These are phyloP conservation scores for Amphipoea oculea DNA, from an alignment of 2,888 invertebrate species.

Conservation along the genomic window DNA sequence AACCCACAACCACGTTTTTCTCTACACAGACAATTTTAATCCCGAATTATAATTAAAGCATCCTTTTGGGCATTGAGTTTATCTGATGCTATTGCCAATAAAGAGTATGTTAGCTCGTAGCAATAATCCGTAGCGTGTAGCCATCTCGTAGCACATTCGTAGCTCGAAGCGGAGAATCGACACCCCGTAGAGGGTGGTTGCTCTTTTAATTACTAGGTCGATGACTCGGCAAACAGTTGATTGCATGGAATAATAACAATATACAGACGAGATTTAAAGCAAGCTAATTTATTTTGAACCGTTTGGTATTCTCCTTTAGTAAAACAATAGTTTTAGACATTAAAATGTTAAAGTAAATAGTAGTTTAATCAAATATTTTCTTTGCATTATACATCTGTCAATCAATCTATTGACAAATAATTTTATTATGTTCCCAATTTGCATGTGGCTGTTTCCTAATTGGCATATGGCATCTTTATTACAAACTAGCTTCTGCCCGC, in stretches of 20 bases:
- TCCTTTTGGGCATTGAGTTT: not conserved
- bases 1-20: not conserved
- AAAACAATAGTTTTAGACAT: not conserved
- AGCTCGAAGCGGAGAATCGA: slow-evolving; percentile 5
- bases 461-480: not conserved
- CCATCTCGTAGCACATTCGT: slow-evolving; percentile 3
- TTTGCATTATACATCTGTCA: not conserved
- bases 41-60: not conserved
- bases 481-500: too few species aligned
- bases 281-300: not conserved
- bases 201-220: slow-evolving; percentile 8
- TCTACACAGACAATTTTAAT: not conserved
- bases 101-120: not conserved
- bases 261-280: not conserved
- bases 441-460: not conserved
- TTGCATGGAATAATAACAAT: not conserved
- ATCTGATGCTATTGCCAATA: not conserved
- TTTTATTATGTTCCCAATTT: not conserved
- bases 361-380: not conserved
- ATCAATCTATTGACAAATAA: not conserved
- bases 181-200: not conserved
- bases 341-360: not conserved
- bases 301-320: too few species aligned
- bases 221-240: not conserved
- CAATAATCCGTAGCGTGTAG: slow-evolving; percentile 20